Base-by-base conservation (phyloP, 2,888 invertebrate species). In the Apotomis betuletana region DNA sequence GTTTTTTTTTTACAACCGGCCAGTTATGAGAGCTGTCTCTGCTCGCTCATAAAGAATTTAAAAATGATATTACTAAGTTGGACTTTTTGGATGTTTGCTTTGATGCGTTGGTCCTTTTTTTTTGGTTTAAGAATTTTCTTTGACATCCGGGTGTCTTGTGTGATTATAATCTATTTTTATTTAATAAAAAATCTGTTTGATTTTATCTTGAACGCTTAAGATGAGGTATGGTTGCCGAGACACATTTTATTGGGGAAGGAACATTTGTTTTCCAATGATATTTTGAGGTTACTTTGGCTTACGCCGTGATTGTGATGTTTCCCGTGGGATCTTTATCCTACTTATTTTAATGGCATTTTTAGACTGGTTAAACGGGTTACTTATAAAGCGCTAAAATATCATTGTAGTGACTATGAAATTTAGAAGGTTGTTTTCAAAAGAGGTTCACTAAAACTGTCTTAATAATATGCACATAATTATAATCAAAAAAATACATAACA, bases 1-100 rank as follows among this genome's bases (percentile, higher is more conserved):
- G 54, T 68, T 81, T 79, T 78, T 79, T 83, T 83, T 76, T 27
- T 27, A 27, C 77, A 76, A 75, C 75, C 75, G 75, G 77, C 78
- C 83, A 81, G 85, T 83, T 84, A 83, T 82, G 83, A 83, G 77
- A 75, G 76, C 77, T 78, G 82, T 82, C 81, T 79, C 81, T 80
- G 81, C 77, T 73, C 77, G 84, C 85, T 85, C 87, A 85, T 88
- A 89, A 87, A 87, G 83, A 87, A 87, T 87, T 87, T 84, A 83
- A 86, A 88, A 88, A 87, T 87, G 84, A 88, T 88, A 87, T 85
- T 85, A 85, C 84, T 75, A 71, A 76, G 79, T 77, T 78, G 80
- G 80, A 85, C 85, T 82, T 82, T 84, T 83, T 78, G 80, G 79
- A 87, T 87, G 84, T 88, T 88, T 87, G 84, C 87, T 82, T 86